Evolutionary conservation across 2,113 vertebrate genomes (phyloP).

Genomic region (Panthera tigris): DNA sequence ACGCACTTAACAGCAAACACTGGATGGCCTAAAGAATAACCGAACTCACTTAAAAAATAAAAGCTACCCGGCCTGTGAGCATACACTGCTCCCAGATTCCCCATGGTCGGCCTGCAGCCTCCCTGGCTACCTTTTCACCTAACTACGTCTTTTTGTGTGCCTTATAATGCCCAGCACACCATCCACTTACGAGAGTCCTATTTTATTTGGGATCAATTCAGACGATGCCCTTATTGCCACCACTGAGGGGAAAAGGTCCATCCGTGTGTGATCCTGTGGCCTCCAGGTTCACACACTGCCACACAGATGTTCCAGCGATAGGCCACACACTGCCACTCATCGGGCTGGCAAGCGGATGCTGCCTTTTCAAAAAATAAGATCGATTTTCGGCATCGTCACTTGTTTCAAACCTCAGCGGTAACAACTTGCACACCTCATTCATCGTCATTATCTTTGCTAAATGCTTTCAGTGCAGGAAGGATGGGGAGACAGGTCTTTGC

Average conservation of each 20-base stretch:
- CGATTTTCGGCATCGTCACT: background rate
- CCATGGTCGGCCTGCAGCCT: rapidly evolving
- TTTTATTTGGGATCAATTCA: background rate
- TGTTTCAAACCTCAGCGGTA: background rate
- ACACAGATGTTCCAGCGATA: background rate
- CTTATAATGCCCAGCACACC: background rate
- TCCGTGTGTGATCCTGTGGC: rapidly evolving
- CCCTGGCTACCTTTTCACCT: background rate
- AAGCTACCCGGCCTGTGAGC: background rate
- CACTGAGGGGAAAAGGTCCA: background rate
- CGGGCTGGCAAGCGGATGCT: background rate
- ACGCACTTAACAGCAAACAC: background rate
- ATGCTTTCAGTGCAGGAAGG: background rate
- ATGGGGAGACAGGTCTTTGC: background rate
- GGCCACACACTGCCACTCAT: too few species aligned
- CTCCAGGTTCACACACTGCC: rapidly evolving
- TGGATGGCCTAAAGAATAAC: background rate
- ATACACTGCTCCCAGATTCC: background rate
- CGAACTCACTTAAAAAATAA: background rate
- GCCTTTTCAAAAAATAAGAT: background rate
- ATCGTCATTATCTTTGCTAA: conserved; percentile 19
- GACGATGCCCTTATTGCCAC: background rate
- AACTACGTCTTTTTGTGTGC: background rate
- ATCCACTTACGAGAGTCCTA: background rate
- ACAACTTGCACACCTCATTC: background rate